Conservation (phyloP, 2,888 invertebrate species). For the Pseudococcus longispinus region DNA sequence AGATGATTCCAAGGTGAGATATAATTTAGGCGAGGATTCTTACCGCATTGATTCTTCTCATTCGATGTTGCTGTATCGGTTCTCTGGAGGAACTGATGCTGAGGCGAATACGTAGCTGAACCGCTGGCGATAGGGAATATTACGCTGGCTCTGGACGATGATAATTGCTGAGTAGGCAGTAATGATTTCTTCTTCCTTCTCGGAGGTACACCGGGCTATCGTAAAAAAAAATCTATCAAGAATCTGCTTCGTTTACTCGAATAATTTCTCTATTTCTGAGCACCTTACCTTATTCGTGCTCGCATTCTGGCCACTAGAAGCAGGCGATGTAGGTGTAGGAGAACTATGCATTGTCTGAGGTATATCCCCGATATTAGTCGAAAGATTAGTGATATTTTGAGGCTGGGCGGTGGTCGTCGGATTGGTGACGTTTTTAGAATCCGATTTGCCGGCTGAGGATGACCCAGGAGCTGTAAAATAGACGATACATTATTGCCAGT, state of each 20-base stretch:
- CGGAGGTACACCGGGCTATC: constrained; percentile 57
- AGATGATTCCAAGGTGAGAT: too few species aligned
- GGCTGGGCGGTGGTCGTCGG: neutral
- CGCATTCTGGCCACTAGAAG: constrained; percentile 44
- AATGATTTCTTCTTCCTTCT: constrained; percentile 64
- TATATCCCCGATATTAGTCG: neutral
- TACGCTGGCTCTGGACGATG: constrained; percentile 77
- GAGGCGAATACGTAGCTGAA: constrained; percentile 60
- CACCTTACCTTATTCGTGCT: constrained; percentile 2
- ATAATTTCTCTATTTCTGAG: neutral
- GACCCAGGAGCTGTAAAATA: constrained; percentile 10
- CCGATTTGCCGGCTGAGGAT: neutral
- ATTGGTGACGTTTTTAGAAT: neutral
- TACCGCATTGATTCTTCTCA: constrained; percentile 40
- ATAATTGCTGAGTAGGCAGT: constrained; percentile 67
- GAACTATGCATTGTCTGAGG: constrained; percentile 20
- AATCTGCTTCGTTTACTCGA: neutral
- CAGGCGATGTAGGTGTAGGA: constrained; percentile 41
- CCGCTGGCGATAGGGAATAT: constrained; percentile 74
- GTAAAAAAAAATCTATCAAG: neutral
- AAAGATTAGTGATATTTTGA: neutral
- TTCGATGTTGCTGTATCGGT: neutral
- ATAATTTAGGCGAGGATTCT: too few species aligned
- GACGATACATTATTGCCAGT: neutral
- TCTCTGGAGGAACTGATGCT: constrained; percentile 37